phyloP scores from a whole-genome alignment of 2,113 vertebrate species.

The Myiozetetes cayanensis region DNA sequence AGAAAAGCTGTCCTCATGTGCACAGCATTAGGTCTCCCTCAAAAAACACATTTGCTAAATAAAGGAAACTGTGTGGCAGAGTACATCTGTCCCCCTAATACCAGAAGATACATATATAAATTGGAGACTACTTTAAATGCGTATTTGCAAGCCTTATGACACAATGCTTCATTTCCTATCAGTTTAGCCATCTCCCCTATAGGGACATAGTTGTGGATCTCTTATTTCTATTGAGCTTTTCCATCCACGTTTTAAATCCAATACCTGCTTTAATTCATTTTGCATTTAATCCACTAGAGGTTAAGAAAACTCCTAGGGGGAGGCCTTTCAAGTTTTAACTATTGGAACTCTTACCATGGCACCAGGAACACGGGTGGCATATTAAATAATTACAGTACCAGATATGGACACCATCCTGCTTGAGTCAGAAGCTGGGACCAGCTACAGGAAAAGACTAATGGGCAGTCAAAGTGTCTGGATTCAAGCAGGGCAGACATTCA shows the following conservation, averaged over 20 bases:
- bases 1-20: background rate
- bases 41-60: background rate
- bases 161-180: background rate
- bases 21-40: background rate
- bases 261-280: background rate
- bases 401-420: background rate
- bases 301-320: background rate
- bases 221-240: background rate
- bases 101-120: background rate
- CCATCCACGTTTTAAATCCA: background rate
- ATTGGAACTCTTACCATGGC: background rate
- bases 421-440: background rate
- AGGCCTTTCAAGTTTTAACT: background rate
- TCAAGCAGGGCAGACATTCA: background rate
- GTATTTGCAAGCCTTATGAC: background rate
- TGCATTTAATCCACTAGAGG: background rate
- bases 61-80: background rate
- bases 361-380: background rate
- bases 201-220: background rate
- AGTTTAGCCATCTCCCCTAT: background rate
- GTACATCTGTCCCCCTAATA: background rate
- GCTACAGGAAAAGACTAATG: background rate
- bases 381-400: background rate
- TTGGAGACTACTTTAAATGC: background rate
- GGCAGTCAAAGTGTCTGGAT: background rate